Percentiles rank a stretch among this genome's conserved stretches.
These are phyloP conservation scores for Camponotus fellah DNA, from an alignment of 2,888 invertebrate genomes.

Conservation along the genomic window DNA sequence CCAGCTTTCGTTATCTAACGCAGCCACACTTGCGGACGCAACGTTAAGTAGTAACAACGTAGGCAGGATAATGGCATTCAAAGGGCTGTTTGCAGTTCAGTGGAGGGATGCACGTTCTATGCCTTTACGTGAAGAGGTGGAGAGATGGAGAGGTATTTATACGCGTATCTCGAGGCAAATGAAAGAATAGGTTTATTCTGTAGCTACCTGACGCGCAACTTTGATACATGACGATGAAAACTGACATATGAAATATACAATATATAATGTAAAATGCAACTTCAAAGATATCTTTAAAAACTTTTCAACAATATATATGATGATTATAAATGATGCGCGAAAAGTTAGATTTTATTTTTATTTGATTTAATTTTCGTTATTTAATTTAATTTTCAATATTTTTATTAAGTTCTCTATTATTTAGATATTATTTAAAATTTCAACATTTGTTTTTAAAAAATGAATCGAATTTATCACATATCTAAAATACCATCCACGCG, in stretches of 20 bases:
- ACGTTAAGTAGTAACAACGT: conserved; percentile 61
- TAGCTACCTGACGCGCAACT: not conserved
- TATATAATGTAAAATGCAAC: not conserved
- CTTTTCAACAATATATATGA: too few relatives aligned
- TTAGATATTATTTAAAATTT: not conserved
- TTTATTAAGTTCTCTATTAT: not conserved
- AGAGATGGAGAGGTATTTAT: conserved; percentile 33
- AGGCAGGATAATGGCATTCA: conserved; percentile 66
- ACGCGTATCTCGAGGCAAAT: conserved; percentile 21
- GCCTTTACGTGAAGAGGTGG: conserved; percentile 21
- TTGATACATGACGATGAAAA: not conserved
- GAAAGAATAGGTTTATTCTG: conserved; percentile 35
- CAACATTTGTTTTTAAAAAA: not conserved
- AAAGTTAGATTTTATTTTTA: not conserved
- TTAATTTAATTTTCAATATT: not conserved
- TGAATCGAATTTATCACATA: not conserved
- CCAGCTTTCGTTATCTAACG: conserved; percentile 66
- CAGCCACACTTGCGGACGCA: conserved; percentile 56
- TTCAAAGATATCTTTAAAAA: not conserved
- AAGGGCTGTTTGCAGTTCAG: conserved; percentile 55
- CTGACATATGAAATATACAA: not conserved
- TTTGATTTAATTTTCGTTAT: not conserved
- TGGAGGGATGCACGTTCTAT: conserved; percentile 45
- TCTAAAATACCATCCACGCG: conserved; percentile 10
- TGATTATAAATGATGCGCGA: not conserved